Conservation (phyloP, 2,113 vertebrate genomes). For the Prinia subflava region DNA sequence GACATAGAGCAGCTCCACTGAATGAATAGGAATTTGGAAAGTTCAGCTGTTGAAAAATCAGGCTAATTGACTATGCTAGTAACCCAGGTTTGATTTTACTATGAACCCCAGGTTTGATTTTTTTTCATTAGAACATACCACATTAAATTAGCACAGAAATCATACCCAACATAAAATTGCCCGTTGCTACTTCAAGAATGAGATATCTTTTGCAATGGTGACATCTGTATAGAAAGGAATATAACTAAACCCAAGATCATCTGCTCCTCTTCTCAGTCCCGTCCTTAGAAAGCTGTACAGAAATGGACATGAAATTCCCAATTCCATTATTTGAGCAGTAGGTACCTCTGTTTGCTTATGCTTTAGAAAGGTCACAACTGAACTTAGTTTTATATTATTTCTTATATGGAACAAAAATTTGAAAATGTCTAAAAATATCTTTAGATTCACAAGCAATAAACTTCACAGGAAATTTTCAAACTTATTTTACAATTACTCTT, state of each 20-base stretch:
- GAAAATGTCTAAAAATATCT: not conserved
- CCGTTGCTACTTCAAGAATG: not conserved
- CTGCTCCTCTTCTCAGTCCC: not conserved
- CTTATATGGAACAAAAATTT: not conserved
- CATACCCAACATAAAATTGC: not conserved
- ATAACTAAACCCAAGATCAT: not conserved
- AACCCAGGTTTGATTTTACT: not conserved
- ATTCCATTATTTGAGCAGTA: not conserved
- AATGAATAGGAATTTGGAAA: not conserved
- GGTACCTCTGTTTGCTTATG: not conserved
- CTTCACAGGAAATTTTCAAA: not conserved
- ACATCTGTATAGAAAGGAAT: not conserved
- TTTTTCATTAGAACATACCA: not conserved
- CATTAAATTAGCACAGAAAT: not conserved
- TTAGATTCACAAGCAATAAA: not conserved
- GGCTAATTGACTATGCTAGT: not conserved
- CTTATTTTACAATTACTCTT: not conserved
- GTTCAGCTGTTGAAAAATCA: not conserved
- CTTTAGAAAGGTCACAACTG: not conserved
- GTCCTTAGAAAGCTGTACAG: not conserved
- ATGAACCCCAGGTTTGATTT: not conserved
- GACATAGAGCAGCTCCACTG: not conserved
- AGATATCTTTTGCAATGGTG: not conserved
- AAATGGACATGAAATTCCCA: not conserved
- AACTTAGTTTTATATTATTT: not conserved